These are phyloP conservation scores for Melanitta fusca DNA, from an alignment of 2,797 vertebrate genomes.

Conservation along the genomic window DNA sequence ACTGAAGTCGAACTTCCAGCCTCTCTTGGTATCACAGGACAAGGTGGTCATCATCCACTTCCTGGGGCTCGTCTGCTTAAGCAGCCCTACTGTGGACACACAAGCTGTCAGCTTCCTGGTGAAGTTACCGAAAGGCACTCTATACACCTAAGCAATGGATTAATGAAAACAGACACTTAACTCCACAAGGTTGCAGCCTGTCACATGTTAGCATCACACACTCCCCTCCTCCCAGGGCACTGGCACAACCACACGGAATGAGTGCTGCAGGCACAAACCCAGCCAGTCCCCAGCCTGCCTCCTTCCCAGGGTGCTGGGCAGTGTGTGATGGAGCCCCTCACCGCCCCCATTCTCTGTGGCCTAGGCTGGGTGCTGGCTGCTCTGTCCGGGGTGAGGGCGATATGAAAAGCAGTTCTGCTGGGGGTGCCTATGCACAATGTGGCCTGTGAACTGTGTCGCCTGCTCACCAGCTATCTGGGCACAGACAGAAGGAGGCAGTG, in stretches of 20 bases:
- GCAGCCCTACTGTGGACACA: slow-evolving; percentile 93
- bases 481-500: background rate
- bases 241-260: slow-evolving; percentile 31
- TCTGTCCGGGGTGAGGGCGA: background rate
- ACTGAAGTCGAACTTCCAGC: slow-evolving; percentile 94
- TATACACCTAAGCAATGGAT: slow-evolving; percentile 92
- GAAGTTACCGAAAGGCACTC: slow-evolving; percentile 93
- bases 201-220: slow-evolving; percentile 50
- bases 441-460: background rate
- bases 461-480: background rate
- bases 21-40: slow-evolving; percentile 88
- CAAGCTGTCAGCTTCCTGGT: slow-evolving; percentile 96
- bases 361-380: background rate
- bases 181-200: slow-evolving; percentile 63
- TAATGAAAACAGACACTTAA: slow-evolving; percentile 85
- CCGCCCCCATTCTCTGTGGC: background rate
- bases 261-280: background rate
- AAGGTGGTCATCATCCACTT: slow-evolving; percentile 95
- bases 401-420: background rate
- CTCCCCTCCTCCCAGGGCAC: slow-evolving; percentile 43
- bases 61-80: slow-evolving; percentile 85
- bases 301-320: background rate
- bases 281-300: background rate
- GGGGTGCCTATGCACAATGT: rapidly evolving
- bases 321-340: background rate